Percentiles rank a stretch among this genome's conserved stretches.
Conservation (phyloP, 2,797 vertebrate species). For the Macropus fuliginosus region DNA sequence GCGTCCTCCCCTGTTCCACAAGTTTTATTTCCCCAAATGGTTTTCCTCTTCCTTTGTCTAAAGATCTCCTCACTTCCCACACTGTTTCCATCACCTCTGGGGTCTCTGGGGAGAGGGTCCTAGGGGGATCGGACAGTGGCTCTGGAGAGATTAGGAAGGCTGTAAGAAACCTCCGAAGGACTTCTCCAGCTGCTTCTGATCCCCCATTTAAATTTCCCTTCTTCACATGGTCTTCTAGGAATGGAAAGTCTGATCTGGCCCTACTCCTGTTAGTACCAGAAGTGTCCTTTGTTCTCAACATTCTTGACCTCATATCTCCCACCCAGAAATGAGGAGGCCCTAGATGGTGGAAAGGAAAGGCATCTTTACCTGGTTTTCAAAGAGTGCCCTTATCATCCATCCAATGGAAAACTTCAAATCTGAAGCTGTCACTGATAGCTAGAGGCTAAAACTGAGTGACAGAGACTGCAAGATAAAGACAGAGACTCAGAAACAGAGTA, state of each 20-base stretch:
- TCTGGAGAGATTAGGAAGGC: background rate
- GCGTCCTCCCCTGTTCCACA: background rate
- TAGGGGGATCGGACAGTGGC: background rate
- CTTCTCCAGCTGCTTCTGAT: background rate
- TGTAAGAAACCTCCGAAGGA: background rate
- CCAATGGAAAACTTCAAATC: conserved; percentile 37
- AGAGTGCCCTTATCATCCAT: conserved; percentile 10
- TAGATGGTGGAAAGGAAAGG: conserved; percentile 46
- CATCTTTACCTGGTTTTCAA: conserved; percentile 50
- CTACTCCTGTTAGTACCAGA: background rate
- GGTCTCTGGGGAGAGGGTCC: background rate
- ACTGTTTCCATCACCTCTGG: background rate
- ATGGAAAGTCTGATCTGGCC: background rate
- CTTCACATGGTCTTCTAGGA: background rate
- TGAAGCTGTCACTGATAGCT: conserved; percentile 17
- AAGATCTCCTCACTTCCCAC: background rate
- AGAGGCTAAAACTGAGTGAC: conserved; percentile 35
- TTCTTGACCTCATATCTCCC: background rate
- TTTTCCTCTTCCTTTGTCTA: background rate
- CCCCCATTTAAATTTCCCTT: background rate
- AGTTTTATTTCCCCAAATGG: background rate
- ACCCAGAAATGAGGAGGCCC: background rate
- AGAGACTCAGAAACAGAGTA: background rate
- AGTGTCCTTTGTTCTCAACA: background rate
- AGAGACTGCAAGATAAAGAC: background rate